These are phyloP conservation scores for Hiodon tergisus DNA, from an alignment of 2,113 vertebrate species.

Conservation along the genomic window DNA sequence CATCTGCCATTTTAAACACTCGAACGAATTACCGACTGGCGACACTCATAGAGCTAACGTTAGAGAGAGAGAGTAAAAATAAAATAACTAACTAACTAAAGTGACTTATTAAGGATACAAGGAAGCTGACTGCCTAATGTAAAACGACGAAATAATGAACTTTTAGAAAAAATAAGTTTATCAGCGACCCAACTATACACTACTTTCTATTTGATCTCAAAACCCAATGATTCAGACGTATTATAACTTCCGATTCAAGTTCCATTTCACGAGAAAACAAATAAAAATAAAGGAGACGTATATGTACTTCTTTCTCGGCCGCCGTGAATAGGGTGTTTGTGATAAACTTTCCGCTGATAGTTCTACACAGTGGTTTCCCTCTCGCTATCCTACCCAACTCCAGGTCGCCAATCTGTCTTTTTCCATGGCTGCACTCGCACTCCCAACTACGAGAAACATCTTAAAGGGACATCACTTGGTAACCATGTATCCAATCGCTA, in stretches of 20 bases:
- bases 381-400: constrained; percentile 24
- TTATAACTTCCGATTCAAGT: too few species aligned
- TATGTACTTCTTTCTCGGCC: not conserved
- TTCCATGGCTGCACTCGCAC: constrained; percentile 30
- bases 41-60: constrained; percentile 34
- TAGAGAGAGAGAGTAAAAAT: too few species aligned
- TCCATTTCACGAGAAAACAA: too few species aligned
- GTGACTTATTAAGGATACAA: too few species aligned
- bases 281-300: too few species aligned
- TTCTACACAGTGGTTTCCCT: not conserved
- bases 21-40: constrained; percentile 46
- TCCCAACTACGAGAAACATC: constrained; percentile 24
- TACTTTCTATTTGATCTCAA: too few species aligned
- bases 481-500: constrained; percentile 30
- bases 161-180: too few species aligned
- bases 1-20: constrained; percentile 64
- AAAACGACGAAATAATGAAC: too few species aligned
- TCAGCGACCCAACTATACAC: too few species aligned
- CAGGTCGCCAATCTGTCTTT: constrained; percentile 10
- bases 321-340: constrained; percentile 3
- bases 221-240: too few species aligned
- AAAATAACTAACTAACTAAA: not conserved
- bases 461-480: constrained; percentile 46
- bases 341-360: constrained; percentile 12
- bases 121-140: too few species aligned